A percentile compares a stretch with the other conserved stretches of the same genome.
These are phyloP conservation scores for Varecia variegata DNA, from an alignment of 2,797 vertebrate genomes.

Conservation along the genomic window DNA sequence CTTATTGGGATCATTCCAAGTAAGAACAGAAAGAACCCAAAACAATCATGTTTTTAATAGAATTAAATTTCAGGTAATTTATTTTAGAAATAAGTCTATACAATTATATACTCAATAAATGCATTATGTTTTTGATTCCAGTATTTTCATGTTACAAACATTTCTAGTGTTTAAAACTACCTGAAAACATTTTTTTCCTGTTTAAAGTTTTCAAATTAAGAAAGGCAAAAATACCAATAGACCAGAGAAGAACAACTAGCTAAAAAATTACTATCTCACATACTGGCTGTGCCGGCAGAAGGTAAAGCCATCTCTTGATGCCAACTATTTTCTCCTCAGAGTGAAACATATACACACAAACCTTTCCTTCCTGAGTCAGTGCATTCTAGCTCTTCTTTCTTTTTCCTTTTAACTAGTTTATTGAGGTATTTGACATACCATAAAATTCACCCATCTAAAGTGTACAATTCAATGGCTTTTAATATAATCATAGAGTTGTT, in stretches of 20 bases:
- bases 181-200: constrained; percentile 58
- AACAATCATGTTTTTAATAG: constrained; percentile 3
- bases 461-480: neutral
- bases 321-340: neutral
- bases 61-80: constrained; percentile 68
- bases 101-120: constrained; percentile 49
- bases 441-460: neutral
- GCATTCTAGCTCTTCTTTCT: neutral
- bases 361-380: neutral
- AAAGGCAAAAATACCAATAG: constrained; percentile 44
- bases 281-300: neutral
- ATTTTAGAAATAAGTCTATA: constrained; percentile 73
- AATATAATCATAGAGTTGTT: neutral
- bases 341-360: neutral
- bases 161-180: constrained; percentile 37
- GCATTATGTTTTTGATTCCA: constrained; percentile 60
- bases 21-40: neutral
- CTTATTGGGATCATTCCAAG: neutral
- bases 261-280: neutral
- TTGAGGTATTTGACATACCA: neutral
- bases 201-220: constrained; percentile 52
- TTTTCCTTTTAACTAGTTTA: neutral
- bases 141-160: constrained; percentile 46
- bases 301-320: neutral
- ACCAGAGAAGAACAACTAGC: neutral